Percentiles rank a stretch among this genome's conserved stretches.
These are phyloP conservation scores for Semnornis frantzii DNA, from an alignment of 2,113 vertebrate genomes.

Conservation along the genomic window DNA sequence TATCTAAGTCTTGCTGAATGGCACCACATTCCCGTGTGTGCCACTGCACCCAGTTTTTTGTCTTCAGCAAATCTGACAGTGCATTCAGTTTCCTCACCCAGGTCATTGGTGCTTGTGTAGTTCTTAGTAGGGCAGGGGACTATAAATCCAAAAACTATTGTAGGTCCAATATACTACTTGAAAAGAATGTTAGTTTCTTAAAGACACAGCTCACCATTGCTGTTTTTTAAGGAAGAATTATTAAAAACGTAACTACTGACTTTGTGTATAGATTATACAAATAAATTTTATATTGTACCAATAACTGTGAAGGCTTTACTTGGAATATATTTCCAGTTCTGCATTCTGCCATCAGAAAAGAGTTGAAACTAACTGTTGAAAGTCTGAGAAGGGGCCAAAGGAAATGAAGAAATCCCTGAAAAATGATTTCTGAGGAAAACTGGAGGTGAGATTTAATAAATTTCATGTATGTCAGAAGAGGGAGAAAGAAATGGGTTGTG, in stretches of 20 bases:
- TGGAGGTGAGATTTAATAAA: background rate
- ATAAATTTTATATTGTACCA: background rate
- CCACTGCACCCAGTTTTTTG: too few relatives aligned
- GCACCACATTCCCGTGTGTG: too few relatives aligned
- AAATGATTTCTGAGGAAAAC: background rate
- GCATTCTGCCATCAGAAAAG: background rate
- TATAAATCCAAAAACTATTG: background rate
- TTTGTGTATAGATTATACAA: background rate
- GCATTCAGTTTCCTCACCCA: too few relatives aligned
- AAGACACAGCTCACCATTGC: background rate
- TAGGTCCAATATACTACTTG: background rate
- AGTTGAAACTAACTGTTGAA: background rate
- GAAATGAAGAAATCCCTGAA: background rate
- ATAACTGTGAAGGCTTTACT: background rate
- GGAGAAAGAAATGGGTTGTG: background rate
- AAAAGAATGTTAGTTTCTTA: background rate
- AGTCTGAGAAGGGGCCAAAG: background rate
- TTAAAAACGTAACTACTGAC: background rate
- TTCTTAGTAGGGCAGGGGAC: rapidly evolving
- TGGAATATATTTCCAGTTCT: background rate
- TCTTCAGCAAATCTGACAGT: too few relatives aligned
- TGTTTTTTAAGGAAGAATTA: background rate
- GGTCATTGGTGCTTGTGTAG: background rate
- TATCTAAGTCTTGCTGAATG: too few relatives aligned
- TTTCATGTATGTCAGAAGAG: background rate